Conservation (phyloP, 2,888 invertebrate species). For the Xanthia icteritia region DNA sequence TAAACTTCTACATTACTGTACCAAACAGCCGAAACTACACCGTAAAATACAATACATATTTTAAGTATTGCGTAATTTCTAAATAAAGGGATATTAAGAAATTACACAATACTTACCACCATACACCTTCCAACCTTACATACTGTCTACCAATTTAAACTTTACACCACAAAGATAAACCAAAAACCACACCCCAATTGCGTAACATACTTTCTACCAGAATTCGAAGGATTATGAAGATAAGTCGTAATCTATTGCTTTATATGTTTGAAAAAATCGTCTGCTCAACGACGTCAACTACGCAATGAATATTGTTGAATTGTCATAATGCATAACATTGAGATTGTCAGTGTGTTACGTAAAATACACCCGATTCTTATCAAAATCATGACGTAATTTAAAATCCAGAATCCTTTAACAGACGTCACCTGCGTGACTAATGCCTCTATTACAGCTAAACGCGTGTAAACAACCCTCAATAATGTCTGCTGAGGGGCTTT, state of each 20-base stretch:
- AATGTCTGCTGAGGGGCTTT: conserved; percentile 72
- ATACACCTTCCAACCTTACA: no score
- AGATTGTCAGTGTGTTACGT: neutral
- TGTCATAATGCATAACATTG: neutral
- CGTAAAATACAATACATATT: no score
- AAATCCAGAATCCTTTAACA: conserved; percentile 38
- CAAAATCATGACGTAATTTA: conserved; percentile 33
- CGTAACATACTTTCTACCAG: neutral
- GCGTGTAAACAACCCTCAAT: conserved; percentile 73
- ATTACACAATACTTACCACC: no score
- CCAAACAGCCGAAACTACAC: no score
- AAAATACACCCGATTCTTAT: conserved; percentile 1
- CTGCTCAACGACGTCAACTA: neutral
- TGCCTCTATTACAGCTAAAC: conserved; percentile 63
- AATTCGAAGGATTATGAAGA: neutral
- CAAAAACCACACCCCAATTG: neutral
- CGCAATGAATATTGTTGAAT: neutral
- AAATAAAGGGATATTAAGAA: no score
- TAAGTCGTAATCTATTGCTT: neutral
- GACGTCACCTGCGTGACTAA: conserved; percentile 60
- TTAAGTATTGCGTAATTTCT: no score
- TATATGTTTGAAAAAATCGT: no score
- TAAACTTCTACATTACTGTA: no score
- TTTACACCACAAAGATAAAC: neutral
- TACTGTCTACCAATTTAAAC: neutral